Evolutionary conservation across 2,113 vertebrate genomes (phyloP).

Genomic region (Campylorhamphus procurvoides): DNA sequence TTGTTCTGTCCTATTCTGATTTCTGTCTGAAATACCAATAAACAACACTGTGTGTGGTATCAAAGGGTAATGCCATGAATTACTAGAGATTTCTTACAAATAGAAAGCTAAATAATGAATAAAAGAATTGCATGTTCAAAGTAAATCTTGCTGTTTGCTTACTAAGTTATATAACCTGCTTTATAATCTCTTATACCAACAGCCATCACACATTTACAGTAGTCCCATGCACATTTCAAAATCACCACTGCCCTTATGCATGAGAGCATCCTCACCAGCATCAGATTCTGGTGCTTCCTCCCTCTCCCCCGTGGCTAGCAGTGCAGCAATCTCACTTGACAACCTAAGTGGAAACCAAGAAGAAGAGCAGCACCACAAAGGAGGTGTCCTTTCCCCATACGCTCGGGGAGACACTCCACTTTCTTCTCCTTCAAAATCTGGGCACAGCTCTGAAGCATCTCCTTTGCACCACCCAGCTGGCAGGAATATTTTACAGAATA

Average conservation of each 20-base stretch:
- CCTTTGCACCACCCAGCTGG: conserved; percentile 68
- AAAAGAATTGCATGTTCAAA: conserved; percentile 55
- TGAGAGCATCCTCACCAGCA: conserved; percentile 78
- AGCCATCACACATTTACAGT: conserved; percentile 77
- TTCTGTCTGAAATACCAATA: background rate
- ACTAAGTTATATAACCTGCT: conserved; percentile 66
- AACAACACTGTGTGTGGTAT: background rate
- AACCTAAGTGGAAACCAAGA: conserved; percentile 66
- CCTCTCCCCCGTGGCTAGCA: conserved; percentile 73
- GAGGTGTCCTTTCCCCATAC: conserved; percentile 45
- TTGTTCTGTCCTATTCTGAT: conserved; percentile 4
- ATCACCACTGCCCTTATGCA: conserved; percentile 73
- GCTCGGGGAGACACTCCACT: conserved; percentile 54
- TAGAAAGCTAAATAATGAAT: conserved; percentile 15
- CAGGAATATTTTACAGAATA: conserved; percentile 56
- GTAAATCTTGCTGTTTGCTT: conserved; percentile 48
- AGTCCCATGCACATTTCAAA: conserved; percentile 79
- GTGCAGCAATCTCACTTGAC: conserved; percentile 70
- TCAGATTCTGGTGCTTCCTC: conserved; percentile 79
- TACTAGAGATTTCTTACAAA: background rate
- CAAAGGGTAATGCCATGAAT: background rate
- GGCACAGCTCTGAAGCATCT: conserved; percentile 75
- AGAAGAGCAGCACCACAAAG: conserved; percentile 43
- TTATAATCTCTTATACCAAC: conserved; percentile 78
- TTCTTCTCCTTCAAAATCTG: conserved; percentile 73